Evolutionary conservation across 2,797 vertebrate species (phyloP).

Genomic region (Carduelis carduelis): DNA sequence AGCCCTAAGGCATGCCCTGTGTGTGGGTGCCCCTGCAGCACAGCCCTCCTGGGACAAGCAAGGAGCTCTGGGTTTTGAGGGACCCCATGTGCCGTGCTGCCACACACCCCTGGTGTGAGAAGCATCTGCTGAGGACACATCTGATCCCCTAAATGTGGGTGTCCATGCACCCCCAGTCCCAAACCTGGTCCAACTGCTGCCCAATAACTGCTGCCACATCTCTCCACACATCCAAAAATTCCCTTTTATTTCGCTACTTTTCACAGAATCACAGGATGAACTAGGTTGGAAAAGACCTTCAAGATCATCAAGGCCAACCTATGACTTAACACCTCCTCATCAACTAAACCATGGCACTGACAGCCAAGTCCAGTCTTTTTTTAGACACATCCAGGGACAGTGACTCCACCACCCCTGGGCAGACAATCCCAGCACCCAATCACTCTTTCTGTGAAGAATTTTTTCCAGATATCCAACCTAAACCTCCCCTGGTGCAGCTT

Average conservation of each 20-base stretch:
- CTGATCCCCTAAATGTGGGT: neutral
- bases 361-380: neutral
- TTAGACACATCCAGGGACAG: no score
- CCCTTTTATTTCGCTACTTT: neutral
- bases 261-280: neutral
- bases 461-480: neutral
- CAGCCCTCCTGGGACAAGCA: neutral
- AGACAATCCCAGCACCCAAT: neutral
- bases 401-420: neutral
- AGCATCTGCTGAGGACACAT: neutral
- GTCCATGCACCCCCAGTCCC: neutral
- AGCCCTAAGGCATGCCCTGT: accelerated
- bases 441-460: neutral
- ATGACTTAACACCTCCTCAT: neutral
- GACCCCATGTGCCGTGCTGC: accelerated
- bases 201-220: neutral
- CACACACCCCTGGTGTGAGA: accelerated
- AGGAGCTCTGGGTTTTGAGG: neutral
- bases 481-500: neutral
- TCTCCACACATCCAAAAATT: neutral
- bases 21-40: accelerated
- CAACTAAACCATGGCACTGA: neutral
- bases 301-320: neutral
- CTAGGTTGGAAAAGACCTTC: neutral
- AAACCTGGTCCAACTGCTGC: neutral